These are phyloP conservation scores for Carcinoscorpius rotundicauda DNA, from an alignment of 1,140 invertebrate genomes.

Conservation along the genomic window DNA sequence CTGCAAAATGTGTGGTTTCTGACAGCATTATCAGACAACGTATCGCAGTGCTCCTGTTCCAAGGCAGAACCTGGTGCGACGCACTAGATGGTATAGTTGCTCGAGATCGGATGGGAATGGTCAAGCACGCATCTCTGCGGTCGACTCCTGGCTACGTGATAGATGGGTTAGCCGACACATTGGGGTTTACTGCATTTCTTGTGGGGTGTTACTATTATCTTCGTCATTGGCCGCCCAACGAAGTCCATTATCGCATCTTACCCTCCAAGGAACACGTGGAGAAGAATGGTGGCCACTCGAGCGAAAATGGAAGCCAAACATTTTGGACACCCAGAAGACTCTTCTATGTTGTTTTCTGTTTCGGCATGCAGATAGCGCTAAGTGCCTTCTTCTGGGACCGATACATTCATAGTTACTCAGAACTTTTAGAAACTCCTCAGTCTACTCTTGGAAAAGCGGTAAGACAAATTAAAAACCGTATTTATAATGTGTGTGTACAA, in stretches of 20 bases:
- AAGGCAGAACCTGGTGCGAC: constrained; percentile 60
- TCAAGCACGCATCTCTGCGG: constrained; percentile 45
- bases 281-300: constrained; percentile 6
- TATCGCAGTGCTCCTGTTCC: constrained; percentile 55
- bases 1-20: constrained; percentile 52
- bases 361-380: constrained; percentile 52
- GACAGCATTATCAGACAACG: constrained; percentile 43
- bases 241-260: neutral
- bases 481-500: neutral
- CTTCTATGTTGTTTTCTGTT: constrained; percentile 47
- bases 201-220: constrained; percentile 12
- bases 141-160: constrained; percentile 49
- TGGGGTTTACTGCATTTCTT: constrained; percentile 36
- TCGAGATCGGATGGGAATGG: constrained; percentile 34
- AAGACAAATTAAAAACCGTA: neutral
- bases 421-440: constrained; percentile 44
- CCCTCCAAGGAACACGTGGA: constrained; percentile 3
- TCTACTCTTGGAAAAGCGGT: constrained; percentile 16
- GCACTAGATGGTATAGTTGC: constrained; percentile 67
- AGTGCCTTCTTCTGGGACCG: constrained; percentile 65
- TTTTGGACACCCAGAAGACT: constrained; percentile 36
- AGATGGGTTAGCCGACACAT: constrained; percentile 42
- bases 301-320: constrained; percentile 8
- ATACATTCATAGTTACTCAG: constrained; percentile 61
- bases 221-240: neutral